Evolutionary conservation across 2,888 invertebrate genomes (phyloP).

Genomic region (Yponomeuta evonymella): DNA sequence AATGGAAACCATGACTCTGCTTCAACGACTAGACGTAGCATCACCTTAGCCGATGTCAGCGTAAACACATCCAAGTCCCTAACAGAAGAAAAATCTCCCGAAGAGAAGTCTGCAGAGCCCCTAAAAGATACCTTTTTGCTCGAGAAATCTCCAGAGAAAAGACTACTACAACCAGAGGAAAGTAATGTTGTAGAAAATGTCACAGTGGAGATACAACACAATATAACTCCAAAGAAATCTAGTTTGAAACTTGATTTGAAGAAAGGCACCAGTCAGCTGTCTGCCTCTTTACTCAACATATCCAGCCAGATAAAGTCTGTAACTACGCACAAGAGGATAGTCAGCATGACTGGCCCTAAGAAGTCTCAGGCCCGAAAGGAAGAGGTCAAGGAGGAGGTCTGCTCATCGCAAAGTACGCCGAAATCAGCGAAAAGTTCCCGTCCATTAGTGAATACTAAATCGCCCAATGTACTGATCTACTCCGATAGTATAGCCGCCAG

Average conservation of each 20-base stretch:
- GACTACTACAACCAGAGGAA: conserved; percentile 34
- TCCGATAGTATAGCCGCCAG: conserved; percentile 85
- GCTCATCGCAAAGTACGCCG: conserved; percentile 44
- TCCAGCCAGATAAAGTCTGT: conserved; percentile 71
- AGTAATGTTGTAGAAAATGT: conserved; percentile 62
- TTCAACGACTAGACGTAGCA: conserved; percentile 37
- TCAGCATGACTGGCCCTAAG: conserved; percentile 65
- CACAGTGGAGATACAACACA: conserved; percentile 69
- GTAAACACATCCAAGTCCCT: conserved; percentile 62
- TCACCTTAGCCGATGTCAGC: conserved; percentile 62
- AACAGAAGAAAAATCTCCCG: conserved; percentile 45
- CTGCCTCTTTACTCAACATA: conserved; percentile 63
- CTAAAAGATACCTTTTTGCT: conserved; percentile 20
- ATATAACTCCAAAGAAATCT: conserved; percentile 68
- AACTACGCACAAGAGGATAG: conserved; percentile 65
- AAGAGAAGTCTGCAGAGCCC: conserved; percentile 29
- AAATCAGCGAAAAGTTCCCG: conserved; percentile 66
- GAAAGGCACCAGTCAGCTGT: conserved; percentile 63
- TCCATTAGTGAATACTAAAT: conserved; percentile 79
- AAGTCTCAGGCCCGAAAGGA: conserved; percentile 50
- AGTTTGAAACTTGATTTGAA: conserved; percentile 65
- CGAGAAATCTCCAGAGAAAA: conserved; percentile 34
- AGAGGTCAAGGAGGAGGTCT: conserved; percentile 42
- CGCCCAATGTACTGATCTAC: conserved; percentile 88
- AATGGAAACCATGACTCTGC: conserved; percentile 50